A percentile compares a stretch with the other conserved stretches of the same genome.
Conservation (phyloP, 2,113 vertebrate genomes). For the Acrocephalus arundinaceus region DNA sequence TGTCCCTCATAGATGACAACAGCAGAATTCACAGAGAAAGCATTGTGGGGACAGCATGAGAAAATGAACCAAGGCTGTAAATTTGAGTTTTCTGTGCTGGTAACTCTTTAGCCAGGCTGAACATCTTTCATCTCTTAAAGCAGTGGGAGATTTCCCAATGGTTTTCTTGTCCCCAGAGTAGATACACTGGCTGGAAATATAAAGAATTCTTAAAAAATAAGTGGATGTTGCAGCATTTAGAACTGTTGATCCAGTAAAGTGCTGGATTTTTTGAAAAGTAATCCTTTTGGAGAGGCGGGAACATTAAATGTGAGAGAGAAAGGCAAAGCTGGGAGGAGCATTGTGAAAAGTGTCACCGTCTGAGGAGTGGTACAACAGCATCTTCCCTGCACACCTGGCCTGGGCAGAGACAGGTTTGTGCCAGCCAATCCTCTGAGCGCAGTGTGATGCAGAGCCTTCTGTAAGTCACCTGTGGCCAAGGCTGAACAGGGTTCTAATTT, state of each 20-base stretch:
- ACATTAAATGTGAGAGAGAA: neutral
- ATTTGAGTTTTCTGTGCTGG: neutral
- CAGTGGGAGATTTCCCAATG: neutral
- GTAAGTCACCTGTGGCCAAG: neutral
- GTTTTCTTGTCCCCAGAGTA: neutral
- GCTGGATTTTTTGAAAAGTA: neutral
- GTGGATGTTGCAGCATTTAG: neutral
- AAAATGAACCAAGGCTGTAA: neutral
- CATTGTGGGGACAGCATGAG: neutral
- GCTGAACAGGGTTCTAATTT: neutral
- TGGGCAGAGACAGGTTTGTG: neutral
- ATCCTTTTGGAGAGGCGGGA: neutral
- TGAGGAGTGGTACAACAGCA: neutral
- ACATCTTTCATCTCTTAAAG: neutral
- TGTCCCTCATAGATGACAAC: neutral
- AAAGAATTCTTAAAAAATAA: neutral
- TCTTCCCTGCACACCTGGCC: neutral
- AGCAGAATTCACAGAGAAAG: neutral
- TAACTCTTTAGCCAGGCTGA: neutral
- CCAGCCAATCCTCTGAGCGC: neutral
- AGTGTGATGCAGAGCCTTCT: neutral
- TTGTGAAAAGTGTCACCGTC: neutral
- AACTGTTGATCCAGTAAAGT: neutral
- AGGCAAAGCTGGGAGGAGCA: neutral
- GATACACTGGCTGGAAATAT: neutral